These are phyloP conservation scores for Pachypanchax playfairii DNA, from an alignment of 2,113 vertebrate species.

Conservation along the genomic window DNA sequence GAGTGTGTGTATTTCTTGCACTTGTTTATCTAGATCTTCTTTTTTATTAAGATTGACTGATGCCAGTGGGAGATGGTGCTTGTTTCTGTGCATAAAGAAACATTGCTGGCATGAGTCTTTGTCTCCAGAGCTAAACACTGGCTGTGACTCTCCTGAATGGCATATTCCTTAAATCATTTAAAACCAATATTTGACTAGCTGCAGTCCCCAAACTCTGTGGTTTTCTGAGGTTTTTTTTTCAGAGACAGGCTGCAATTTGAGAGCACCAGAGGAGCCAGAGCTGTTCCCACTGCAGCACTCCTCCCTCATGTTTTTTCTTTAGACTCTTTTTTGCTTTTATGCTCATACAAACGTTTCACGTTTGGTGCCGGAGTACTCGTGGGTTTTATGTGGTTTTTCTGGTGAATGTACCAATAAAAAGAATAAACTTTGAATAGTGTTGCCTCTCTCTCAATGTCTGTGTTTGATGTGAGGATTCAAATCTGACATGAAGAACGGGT, in stretches of 20 bases:
- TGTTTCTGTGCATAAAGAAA: conserved; percentile 45
- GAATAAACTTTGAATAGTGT: conserved; percentile 10
- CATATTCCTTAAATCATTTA: conserved; percentile 59
- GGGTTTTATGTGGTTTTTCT: conserved; percentile 42
- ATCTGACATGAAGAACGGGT: conserved; percentile 30
- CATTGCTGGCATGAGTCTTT: conserved; percentile 19
- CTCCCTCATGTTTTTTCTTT: conserved; percentile 22
- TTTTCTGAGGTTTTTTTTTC: conserved; percentile 23
- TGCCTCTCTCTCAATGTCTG: conserved; percentile 4
- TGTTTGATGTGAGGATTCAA: conserved; percentile 25
- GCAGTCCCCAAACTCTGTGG: conserved; percentile 58
- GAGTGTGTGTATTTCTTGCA: too few relatives aligned
- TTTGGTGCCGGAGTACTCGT: conserved; percentile 31
- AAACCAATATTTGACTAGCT: conserved; percentile 69
- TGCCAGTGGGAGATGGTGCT: conserved; percentile 39
- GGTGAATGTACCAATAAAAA: conserved; percentile 57
- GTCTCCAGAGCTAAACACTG: conserved; percentile 43
- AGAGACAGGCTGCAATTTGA: conserved; percentile 56
- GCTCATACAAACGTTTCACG: conserved; percentile 40
- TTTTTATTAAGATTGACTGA: conserved; percentile 7
- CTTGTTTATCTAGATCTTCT: too few relatives aligned
- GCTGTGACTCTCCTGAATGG: conserved; percentile 38
- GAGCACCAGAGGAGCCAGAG: conserved; percentile 38
- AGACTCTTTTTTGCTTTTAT: conserved; percentile 22
- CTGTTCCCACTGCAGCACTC: conserved; percentile 22